phyloP scores from a whole-genome alignment of 2,888 invertebrate species.

The Sphinx pinastri region DNA sequence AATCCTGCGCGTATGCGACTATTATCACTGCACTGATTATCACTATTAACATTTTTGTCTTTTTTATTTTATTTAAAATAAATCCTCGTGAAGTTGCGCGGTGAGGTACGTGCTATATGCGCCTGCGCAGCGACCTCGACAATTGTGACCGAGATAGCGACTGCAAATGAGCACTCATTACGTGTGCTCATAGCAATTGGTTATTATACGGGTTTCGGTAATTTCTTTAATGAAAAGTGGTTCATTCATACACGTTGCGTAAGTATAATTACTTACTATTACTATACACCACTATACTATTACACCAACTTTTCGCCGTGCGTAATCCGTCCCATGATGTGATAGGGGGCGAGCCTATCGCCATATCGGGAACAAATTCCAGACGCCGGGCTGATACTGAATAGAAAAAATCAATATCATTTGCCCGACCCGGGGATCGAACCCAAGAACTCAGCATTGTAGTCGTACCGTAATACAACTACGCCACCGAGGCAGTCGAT shows the following conservation, averaged over 20 bases:
- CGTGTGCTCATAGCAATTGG: slow-evolving; percentile 32
- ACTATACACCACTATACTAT: too few species aligned
- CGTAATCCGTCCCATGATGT: too few species aligned
- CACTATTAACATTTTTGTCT: slow-evolving; percentile 6
- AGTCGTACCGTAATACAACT: too few species aligned
- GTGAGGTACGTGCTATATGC: slow-evolving; percentile 35
- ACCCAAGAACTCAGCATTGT: too few species aligned
- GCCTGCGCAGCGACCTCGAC: slow-evolving; percentile 54
- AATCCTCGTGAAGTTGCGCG: not conserved
- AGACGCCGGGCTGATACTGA: too few species aligned
- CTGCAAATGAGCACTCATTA: slow-evolving; percentile 39
- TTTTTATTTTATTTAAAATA: not conserved
- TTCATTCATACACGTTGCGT: not conserved
- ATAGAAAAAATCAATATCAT: too few species aligned
- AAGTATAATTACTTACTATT: not conserved
- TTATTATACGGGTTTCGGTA: slow-evolving; percentile 9
- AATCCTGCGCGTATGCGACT: slow-evolving; percentile 60
- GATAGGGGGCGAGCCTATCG: too few species aligned
- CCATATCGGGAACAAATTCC: too few species aligned
- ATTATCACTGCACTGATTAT: slow-evolving; percentile 38
- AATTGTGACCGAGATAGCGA: slow-evolving; percentile 55
- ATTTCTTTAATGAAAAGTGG: not conserved
- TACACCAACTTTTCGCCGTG: too few species aligned
- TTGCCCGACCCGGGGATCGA: too few species aligned
- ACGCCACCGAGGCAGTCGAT: too few species aligned